phyloP scores from a whole-genome alignment of 2,888 invertebrate species.

The Drosophila rellima region DNA sequence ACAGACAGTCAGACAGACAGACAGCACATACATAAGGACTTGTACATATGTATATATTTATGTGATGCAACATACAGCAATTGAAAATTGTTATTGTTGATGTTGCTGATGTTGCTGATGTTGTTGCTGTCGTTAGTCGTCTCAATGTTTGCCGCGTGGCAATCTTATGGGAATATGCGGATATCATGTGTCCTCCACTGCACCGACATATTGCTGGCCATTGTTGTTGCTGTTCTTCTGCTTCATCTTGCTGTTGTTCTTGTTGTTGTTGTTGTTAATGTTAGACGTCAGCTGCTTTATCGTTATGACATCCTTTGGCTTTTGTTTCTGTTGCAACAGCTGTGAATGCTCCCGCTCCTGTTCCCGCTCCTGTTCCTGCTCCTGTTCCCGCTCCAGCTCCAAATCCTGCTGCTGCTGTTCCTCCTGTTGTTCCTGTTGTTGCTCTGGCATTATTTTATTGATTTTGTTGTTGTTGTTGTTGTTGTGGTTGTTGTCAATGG shows the following conservation, averaged over 20 bases:
- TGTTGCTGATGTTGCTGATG: constrained; percentile 18
- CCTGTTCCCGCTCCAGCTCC: constrained; percentile 30
- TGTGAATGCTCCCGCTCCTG: constrained; percentile 38
- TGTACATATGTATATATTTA: constrained; percentile 4
- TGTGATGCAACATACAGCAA: constrained; percentile 45
- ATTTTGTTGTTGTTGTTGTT: constrained; percentile 38
- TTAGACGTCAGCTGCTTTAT: constrained; percentile 76
- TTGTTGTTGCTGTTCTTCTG: constrained; percentile 43
- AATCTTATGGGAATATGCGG: constrained; percentile 73
- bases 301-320: constrained; percentile 81
- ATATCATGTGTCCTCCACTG: constrained; percentile 73
- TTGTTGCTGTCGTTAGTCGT: constrained; percentile 12
- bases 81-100: constrained; percentile 36
- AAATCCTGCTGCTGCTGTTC: constrained; percentile 33
- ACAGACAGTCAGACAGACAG: background rate
- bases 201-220: constrained; percentile 56
- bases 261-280: constrained; percentile 40
- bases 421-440: constrained; percentile 37
- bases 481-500: constrained; percentile 53
- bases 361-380: constrained; percentile 44
- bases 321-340: constrained; percentile 55
- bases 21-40: constrained; percentile 13
- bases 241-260: constrained; percentile 25
- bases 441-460: constrained; percentile 26
- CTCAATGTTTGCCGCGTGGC: constrained; percentile 72